Conservation (phyloP, 1,140 invertebrate genomes). For the Macrosteles quadrilineatus region DNA sequence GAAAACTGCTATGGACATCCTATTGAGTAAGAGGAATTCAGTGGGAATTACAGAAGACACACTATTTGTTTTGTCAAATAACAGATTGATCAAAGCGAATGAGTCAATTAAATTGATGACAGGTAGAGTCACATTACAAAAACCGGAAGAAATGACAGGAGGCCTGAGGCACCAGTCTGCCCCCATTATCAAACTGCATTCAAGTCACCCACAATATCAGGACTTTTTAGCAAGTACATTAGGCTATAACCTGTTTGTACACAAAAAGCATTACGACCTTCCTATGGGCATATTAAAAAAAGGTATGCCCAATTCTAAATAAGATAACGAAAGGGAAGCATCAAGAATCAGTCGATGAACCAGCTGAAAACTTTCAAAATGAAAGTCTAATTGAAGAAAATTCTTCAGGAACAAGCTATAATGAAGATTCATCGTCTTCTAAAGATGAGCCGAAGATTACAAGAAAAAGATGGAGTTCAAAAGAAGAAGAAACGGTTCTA, state of each 20-base stretch:
- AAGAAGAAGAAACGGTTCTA: background rate
- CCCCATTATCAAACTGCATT: slow-evolving; percentile 8
- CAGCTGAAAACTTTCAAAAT: background rate
- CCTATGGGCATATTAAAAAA: slow-evolving; percentile 3
- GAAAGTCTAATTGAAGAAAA: background rate
- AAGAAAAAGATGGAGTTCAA: background rate
- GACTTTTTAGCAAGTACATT: slow-evolving; percentile 4
- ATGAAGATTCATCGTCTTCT: background rate
- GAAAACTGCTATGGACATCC: slow-evolving; percentile 3
- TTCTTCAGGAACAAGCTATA: background rate
- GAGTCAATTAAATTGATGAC: background rate
- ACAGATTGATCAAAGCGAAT: background rate
- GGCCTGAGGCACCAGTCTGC: slow-evolving; percentile 3
- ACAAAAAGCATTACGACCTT: slow-evolving; percentile 19
- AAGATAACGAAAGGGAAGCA: slow-evolving; percentile 9
- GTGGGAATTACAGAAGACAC: slow-evolving; percentile 4
- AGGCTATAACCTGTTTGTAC: background rate
- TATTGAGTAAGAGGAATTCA: background rate
- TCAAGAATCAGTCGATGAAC: background rate
- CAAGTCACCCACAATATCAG: slow-evolving; percentile 20
- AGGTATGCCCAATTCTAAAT: slow-evolving; percentile 2
- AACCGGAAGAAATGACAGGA: background rate
- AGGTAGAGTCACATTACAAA: background rate
- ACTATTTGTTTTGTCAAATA: slow-evolving; percentile 1
- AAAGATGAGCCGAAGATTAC: background rate